Percentiles rank a stretch among this genome's conserved stretches.
phyloP scores from a whole-genome alignment of 1,140 invertebrate species.

The Panagrolaimus sp. region DNA sequence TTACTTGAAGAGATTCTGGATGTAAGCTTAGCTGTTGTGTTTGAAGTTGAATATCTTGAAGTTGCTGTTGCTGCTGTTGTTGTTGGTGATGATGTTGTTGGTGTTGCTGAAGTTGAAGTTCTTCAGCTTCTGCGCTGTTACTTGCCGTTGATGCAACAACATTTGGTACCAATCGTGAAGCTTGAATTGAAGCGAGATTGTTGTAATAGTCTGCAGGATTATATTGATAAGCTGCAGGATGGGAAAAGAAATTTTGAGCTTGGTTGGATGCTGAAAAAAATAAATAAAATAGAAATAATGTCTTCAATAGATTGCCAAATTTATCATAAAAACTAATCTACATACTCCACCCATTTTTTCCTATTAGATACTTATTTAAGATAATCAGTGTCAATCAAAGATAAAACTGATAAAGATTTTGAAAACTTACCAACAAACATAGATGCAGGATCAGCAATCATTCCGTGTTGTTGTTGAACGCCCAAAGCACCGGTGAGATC shows the following conservation, averaged over 20 bases:
- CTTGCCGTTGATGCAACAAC: background rate
- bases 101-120: constrained; percentile 14
- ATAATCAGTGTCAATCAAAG: too few relatives aligned
- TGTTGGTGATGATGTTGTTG: constrained; percentile 15
- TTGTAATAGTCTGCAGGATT: constrained; percentile 14
- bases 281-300: constrained; percentile 19
- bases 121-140: background rate
- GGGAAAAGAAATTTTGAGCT: constrained; percentile 19
- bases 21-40: background rate
- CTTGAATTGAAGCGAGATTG: background rate
- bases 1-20: background rate
- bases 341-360: constrained; percentile 7
- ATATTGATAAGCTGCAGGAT: background rate
- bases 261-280: constrained; percentile 22
- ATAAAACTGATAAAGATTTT: background rate
- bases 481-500: background rate
- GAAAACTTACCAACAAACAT: constrained; percentile 17
- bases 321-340: background rate
- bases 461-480: background rate
- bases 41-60: background rate
- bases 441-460: background rate
- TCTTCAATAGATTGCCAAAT: background rate
- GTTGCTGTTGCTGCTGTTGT: background rate
- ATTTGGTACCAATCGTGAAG: background rate
- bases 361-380: background rate